Conservation (phyloP, 2,113 vertebrate genomes). For the Phyllopteryx taeniolatus region DNA sequence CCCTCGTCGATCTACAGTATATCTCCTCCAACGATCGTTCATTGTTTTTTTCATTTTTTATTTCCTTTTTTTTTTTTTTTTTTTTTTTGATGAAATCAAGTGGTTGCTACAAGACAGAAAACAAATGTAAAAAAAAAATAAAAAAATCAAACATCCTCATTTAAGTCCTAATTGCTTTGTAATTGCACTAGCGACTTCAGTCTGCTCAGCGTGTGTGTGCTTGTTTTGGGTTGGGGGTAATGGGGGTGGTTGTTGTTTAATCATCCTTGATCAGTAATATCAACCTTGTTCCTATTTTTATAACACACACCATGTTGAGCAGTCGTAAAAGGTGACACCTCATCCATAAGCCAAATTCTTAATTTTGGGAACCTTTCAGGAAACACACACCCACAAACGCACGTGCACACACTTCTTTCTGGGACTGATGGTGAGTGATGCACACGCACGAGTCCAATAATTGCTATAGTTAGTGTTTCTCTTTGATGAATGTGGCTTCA, state of each 20-base stretch:
- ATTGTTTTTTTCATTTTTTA: no score
- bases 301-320: slow-evolving; percentile 35
- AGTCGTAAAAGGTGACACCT: slow-evolving; percentile 36
- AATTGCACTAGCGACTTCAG: slow-evolving; percentile 52
- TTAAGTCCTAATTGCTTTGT: slow-evolving; percentile 57
- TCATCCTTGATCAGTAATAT: slow-evolving; percentile 51
- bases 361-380: slow-evolving; percentile 29
- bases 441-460: slow-evolving; percentile 49
- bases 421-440: slow-evolving; percentile 26
- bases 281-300: slow-evolving; percentile 28
- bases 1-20: no score
- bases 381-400: neutral
- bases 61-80: no score
- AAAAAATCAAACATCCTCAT: slow-evolving; percentile 9
- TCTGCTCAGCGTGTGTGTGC: slow-evolving; percentile 1
- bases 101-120: neutral
- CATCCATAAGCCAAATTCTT: slow-evolving; percentile 48
- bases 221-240: neutral
- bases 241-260: neutral
- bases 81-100: no score
- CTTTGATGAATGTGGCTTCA: slow-evolving; percentile 59
- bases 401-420: neutral
- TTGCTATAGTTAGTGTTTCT: slow-evolving; percentile 43
- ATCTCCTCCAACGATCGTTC: no score
- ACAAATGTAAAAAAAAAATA: neutral